These are phyloP conservation scores for Ailurus styani DNA, from an alignment of 2,113 vertebrate species.

Conservation along the genomic window DNA sequence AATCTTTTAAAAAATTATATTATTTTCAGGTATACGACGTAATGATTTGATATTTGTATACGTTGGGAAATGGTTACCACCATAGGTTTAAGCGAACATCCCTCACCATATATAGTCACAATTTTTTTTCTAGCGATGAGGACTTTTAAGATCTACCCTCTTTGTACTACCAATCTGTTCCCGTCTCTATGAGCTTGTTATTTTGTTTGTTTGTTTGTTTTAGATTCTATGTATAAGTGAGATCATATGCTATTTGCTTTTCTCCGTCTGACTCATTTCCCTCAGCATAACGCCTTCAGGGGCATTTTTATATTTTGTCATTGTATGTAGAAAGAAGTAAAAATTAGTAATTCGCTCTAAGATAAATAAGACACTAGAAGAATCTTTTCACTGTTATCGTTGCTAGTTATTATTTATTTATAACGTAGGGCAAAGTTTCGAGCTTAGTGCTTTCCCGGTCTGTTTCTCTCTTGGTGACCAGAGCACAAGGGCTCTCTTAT, in stretches of 20 bases:
- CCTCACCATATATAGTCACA: not conserved
- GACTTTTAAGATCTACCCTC: not conserved
- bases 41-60: not conserved
- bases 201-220: not conserved
- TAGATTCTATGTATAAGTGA: not conserved
- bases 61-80: not conserved
- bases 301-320: not conserved
- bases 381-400: not conserved
- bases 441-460: not conserved
- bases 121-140: not conserved
- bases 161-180: not conserved
- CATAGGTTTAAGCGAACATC: not conserved
- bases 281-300: not conserved
- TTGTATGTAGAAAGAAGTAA: not conserved
- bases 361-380: not conserved
- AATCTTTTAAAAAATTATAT: not conserved
- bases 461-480: not conserved
- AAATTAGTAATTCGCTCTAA: not conserved
- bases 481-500: not conserved
- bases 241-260: not conserved
- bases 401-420: constrained; percentile 10
- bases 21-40: not conserved
- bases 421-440: not conserved
- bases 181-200: not conserved
- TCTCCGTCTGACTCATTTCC: not conserved